phyloP scores from a whole-genome alignment of 2,888 invertebrate genomes.

The Drosophila histrio region DNA sequence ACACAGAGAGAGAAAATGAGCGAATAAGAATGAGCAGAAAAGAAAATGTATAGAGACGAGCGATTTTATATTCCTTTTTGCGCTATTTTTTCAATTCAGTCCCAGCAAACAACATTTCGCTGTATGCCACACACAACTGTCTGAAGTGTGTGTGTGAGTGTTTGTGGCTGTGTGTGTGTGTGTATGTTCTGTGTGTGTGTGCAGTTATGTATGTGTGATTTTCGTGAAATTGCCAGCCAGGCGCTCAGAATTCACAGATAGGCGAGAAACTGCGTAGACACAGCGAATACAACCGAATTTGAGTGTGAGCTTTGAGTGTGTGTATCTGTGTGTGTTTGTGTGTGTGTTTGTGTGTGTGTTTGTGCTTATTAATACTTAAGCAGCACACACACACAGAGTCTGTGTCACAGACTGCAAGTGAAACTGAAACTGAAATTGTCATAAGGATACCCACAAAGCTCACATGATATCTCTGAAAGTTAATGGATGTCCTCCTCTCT shows the following conservation, averaged over 20 bases:
- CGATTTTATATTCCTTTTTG: constrained; percentile 26
- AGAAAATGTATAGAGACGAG: not conserved
- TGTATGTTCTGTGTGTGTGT: not conserved
- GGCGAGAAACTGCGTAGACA: constrained; percentile 27
- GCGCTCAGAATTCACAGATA: constrained; percentile 51
- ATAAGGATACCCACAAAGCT: constrained; percentile 40
- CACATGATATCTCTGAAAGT: constrained; percentile 62
- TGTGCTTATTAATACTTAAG: constrained; percentile 67
- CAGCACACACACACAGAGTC: constrained; percentile 17
- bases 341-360: constrained; percentile 11
- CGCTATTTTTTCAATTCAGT: constrained; percentile 22
- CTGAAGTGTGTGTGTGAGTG: not conserved
- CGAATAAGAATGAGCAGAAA: not conserved
- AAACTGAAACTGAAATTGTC: constrained; percentile 33
- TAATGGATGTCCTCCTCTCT: constrained; percentile 40
- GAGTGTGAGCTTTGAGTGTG: not conserved
- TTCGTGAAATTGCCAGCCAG: constrained; percentile 54
- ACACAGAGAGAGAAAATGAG: not conserved
- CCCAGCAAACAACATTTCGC: constrained; percentile 36
- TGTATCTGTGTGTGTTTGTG: not conserved
- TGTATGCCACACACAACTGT: not conserved
- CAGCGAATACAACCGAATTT: constrained; percentile 6
- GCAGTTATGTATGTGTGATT: constrained; percentile 42
- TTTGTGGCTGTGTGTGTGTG: constrained; percentile 1
- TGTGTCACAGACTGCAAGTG: constrained; percentile 4